Conservation (phyloP, 2,113 vertebrate species). For the Malaclemys terrapin region DNA sequence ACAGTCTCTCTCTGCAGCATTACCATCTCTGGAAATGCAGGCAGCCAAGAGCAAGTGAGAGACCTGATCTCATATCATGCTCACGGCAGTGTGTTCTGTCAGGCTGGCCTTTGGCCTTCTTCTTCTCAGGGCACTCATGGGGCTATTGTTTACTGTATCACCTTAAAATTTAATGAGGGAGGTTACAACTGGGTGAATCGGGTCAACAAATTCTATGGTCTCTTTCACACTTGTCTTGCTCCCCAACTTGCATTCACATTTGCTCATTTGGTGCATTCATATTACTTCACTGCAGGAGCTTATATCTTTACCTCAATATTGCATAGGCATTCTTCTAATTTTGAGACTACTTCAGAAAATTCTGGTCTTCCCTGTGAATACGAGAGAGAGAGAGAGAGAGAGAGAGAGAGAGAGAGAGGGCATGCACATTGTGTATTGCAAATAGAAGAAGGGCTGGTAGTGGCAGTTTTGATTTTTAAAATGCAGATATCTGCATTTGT, state of each 20-base stretch:
- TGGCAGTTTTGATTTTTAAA: conserved; percentile 39
- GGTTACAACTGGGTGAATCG: rapidly evolving
- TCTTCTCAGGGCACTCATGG: neutral
- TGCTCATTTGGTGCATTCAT: neutral
- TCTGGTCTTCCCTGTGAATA: conserved; percentile 90
- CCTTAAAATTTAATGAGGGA: rapidly evolving
- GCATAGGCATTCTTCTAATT: conserved; percentile 93
- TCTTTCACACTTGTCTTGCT: neutral
- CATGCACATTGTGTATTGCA: neutral
- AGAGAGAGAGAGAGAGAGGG: neutral
- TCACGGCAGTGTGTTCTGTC: neutral
- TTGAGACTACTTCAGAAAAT: conserved; percentile 93
- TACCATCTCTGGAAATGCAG: neutral
- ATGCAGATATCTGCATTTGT: conserved; percentile 62
- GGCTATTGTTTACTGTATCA: rapidly evolving
- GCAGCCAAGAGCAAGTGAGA: neutral
- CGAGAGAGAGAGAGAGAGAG: neutral
- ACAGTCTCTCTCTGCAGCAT: rapidly evolving
- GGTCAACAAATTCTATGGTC: neutral
- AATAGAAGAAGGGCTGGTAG: neutral
- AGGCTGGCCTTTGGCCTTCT: neutral
- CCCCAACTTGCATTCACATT: rapidly evolving
- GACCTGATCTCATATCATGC: neutral
- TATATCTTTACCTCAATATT: conserved; percentile 88
- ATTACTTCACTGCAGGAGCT: neutral